Evolutionary conservation across 2,888 invertebrate species (phyloP).

Genomic region (Philopedon plagiatum): DNA sequence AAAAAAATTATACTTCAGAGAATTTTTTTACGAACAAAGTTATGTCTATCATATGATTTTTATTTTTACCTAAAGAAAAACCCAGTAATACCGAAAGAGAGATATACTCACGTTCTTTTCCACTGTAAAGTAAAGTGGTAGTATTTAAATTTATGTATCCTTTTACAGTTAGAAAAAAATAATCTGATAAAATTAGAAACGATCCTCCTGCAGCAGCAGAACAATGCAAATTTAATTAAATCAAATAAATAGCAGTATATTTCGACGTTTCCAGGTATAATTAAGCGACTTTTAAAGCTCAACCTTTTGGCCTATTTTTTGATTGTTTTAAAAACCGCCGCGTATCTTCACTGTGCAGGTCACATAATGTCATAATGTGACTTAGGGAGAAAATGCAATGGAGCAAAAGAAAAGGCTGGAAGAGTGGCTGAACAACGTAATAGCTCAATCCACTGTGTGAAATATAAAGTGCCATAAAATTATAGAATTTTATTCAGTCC

Average conservation of each 20-base stretch:
- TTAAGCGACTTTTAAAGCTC: neutral
- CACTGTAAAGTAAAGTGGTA: too few relatives aligned
- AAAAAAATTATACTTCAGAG: too few relatives aligned
- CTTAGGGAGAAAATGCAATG: conserved; percentile 52
- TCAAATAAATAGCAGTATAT: neutral
- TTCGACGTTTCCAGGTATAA: neutral
- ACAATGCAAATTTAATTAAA: conserved; percentile 4
- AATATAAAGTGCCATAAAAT: conserved; percentile 67
- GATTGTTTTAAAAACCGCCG: conserved; percentile 19
- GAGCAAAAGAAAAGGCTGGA: conserved; percentile 53
- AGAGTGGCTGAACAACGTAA: conserved; percentile 64
- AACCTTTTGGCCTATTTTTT: conserved; percentile 7
- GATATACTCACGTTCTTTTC: too few relatives aligned
- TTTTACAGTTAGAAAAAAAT: neutral
- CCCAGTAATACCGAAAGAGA: too few relatives aligned
- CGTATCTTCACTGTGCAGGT: conserved; percentile 15
- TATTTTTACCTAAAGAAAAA: too few relatives aligned
- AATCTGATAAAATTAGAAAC: neutral
- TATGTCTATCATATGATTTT: too few relatives aligned
- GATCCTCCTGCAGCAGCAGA: neutral
- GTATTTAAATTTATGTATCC: neutral
- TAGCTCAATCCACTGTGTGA: conserved; percentile 62
- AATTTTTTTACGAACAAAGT: too few relatives aligned
- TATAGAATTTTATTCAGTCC: conserved; percentile 66
- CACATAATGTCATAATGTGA: conserved; percentile 21